phyloP scores from a whole-genome alignment of 2,888 invertebrate species.

The Pseudanteris insignis region DNA sequence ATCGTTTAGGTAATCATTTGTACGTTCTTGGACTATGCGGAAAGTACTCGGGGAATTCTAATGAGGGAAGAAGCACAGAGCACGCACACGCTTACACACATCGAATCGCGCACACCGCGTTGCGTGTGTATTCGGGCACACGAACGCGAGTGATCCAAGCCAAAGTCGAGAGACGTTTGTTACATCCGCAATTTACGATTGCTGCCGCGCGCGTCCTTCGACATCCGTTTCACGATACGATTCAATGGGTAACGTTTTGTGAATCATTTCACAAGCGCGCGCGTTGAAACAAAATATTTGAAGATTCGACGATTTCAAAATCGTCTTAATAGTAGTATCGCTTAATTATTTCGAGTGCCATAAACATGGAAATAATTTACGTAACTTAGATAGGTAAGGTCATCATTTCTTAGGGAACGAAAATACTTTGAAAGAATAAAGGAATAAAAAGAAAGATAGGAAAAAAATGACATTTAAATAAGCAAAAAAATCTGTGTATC shows the following conservation, averaged over 20 bases:
- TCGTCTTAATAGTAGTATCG: no score
- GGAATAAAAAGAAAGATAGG: no score
- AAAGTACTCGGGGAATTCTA: constrained; percentile 49
- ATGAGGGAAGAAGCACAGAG: constrained; percentile 46
- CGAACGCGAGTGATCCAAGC: constrained; percentile 38
- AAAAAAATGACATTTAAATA: no score
- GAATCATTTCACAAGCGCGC: no score
- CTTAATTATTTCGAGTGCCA: background rate
- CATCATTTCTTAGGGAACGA: no score
- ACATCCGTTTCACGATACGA: constrained; percentile 26
- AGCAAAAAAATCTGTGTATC: no score
- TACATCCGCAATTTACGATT: constrained; percentile 21
- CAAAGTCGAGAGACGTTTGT: constrained; percentile 43
- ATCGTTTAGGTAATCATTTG: constrained; percentile 21
- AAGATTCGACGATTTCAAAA: background rate
- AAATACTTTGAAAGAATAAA: no score
- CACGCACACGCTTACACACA: constrained; percentile 27
- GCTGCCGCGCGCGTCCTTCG: constrained; percentile 22
- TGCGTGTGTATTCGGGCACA: no score
- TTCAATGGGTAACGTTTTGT: constrained; percentile 19
- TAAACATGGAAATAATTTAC: no score
- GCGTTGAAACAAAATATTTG: no score
- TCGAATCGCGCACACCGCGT: no score
- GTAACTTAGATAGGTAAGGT: no score
- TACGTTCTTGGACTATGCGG: constrained; percentile 22